Percentiles rank a stretch among this genome's conserved stretches.
These are phyloP conservation scores for Mactromeris polynyma DNA, from an alignment of 2,888 invertebrate species.

Conservation along the genomic window DNA sequence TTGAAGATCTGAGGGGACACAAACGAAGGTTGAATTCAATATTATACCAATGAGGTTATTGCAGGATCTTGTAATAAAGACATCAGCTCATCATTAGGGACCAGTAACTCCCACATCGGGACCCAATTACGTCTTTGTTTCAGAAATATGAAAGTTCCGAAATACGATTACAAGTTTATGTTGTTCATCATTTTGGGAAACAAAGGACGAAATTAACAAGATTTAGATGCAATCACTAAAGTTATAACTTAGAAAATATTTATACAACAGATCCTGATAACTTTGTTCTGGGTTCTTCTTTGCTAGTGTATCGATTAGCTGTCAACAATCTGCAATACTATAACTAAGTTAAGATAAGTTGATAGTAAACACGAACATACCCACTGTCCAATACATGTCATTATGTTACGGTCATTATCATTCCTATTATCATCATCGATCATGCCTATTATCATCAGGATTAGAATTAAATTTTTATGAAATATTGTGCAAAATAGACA, in stretches of 20 bases:
- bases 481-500: no score
- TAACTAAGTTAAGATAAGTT: no score
- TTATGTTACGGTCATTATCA: no score
- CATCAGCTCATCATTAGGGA: background rate
- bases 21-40: background rate
- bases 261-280: background rate
- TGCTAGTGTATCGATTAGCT: no score
- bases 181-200: background rate
- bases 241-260: background rate
- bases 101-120: background rate
- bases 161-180: background rate
- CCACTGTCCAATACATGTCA: no score
- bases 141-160: constrained; percentile 4
- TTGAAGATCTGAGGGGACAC: constrained; percentile 10
- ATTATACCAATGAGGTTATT: background rate
- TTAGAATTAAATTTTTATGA: no score
- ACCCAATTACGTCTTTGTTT: constrained; percentile 14
- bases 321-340: no score
- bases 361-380: no score
- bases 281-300: background rate
- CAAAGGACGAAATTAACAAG: background rate
- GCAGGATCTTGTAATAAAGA: background rate
- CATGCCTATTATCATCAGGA: no score
- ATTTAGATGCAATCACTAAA: background rate
- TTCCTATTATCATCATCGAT: no score